Conservation (phyloP, 2,888 invertebrate species). For the Andrena minutula region DNA sequence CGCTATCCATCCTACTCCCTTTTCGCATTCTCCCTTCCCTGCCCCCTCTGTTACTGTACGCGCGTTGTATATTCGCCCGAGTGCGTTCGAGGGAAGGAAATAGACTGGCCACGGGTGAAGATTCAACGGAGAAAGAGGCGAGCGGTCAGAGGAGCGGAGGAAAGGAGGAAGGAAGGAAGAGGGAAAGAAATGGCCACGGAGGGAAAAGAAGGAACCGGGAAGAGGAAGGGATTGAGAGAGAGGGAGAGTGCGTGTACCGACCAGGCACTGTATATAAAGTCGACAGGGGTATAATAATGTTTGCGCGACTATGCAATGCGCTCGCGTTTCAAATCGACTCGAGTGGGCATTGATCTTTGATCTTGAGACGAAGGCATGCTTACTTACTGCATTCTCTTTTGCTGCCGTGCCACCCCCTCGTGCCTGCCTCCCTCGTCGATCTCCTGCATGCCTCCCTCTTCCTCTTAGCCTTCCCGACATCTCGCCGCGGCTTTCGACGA, state of each 20-base stretch:
- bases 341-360: slow-evolving; percentile 76
- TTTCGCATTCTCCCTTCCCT: slow-evolving; percentile 71
- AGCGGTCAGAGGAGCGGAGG: background rate
- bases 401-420: slow-evolving; percentile 61
- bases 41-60: slow-evolving; percentile 53
- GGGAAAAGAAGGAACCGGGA: slow-evolving; percentile 3
- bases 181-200: background rate
- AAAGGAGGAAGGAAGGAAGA: slow-evolving; percentile 7
- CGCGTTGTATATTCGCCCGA: slow-evolving; percentile 56
- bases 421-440: background rate
- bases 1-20: slow-evolving; percentile 77
- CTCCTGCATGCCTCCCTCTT: slow-evolving; percentile 17
- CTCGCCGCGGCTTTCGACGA: slow-evolving; percentile 36
- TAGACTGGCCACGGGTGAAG: slow-evolving; percentile 16
- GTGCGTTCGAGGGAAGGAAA: slow-evolving; percentile 51
- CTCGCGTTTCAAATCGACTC: slow-evolving; percentile 73
- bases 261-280: slow-evolving; percentile 74
- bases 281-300: slow-evolving; percentile 76
- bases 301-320: slow-evolving; percentile 75
- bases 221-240: slow-evolving; percentile 12
- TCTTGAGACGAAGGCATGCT: slow-evolving; percentile 69
- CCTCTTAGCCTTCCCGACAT: slow-evolving; percentile 22
- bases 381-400: slow-evolving; percentile 68
- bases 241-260: slow-evolving; percentile 60
- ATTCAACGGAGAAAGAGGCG: background rate